A percentile compares a stretch with the other conserved stretches of the same genome.
These are phyloP conservation scores for Ooceraea biroi DNA, from an alignment of 1,140 invertebrate species.

Conservation along the genomic window DNA sequence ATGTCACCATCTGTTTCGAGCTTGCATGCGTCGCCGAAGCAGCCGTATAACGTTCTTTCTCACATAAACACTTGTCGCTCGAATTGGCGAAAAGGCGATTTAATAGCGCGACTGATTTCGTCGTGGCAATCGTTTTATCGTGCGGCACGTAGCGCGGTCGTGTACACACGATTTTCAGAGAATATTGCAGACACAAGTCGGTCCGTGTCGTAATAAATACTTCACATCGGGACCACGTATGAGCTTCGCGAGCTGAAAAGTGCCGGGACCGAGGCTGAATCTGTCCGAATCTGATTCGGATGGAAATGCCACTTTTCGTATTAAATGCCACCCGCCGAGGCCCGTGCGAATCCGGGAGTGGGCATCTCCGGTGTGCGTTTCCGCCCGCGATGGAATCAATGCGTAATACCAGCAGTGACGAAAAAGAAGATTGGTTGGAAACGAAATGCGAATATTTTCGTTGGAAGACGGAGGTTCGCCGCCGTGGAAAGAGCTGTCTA, in stretches of 20 bases:
- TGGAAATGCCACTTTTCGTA: slow-evolving; percentile 52
- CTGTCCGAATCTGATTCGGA: too few species aligned
- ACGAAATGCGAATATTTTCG: slow-evolving; percentile 44
- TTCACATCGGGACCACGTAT: neutral
- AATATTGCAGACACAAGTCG: neutral
- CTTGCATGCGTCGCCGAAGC: neutral
- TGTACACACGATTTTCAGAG: neutral
- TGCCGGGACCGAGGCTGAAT: too few species aligned
- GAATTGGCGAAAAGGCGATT: slow-evolving; percentile 8
- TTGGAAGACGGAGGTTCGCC: slow-evolving; percentile 36
- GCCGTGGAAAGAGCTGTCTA: slow-evolving; percentile 34
- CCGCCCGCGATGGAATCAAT: slow-evolving; percentile 40
- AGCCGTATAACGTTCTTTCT: neutral
- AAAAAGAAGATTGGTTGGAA: slow-evolving; percentile 48
- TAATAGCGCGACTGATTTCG: slow-evolving; percentile 7
- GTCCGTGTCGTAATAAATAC: neutral
- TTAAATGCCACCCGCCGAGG: slow-evolving; percentile 44
- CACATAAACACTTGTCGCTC: neutral
- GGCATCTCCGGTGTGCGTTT: slow-evolving; percentile 41
- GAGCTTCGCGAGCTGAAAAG: too few species aligned
- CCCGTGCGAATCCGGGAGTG: slow-evolving; percentile 43
- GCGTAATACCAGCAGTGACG: slow-evolving; percentile 52
- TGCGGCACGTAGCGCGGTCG: neutral
- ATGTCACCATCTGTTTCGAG: slow-evolving; percentile 11
- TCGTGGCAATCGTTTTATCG: neutral